phyloP scores from a whole-genome alignment of 2,113 vertebrate species.

The Mohoua ochrocephala region DNA sequence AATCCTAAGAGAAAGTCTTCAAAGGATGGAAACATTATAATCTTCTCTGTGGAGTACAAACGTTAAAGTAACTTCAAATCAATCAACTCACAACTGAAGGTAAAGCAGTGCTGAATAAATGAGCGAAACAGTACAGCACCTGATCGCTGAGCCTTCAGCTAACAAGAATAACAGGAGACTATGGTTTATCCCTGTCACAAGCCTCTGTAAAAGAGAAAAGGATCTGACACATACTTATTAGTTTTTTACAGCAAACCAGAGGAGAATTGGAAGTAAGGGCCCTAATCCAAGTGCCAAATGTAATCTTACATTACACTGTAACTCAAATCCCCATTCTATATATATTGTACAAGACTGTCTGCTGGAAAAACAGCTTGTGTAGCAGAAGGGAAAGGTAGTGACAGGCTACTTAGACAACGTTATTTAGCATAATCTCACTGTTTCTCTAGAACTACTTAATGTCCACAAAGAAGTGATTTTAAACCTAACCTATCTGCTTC shows the following conservation, averaged over 20 bases:
- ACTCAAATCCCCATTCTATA: slow-evolving; percentile 27
- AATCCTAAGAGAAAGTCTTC: slow-evolving; percentile 17
- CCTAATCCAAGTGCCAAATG: slow-evolving; percentile 52
- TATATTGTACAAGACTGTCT: neutral
- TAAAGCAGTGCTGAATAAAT: slow-evolving; percentile 32
- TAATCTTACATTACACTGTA: slow-evolving; percentile 47
- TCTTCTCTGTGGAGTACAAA: slow-evolving; percentile 53
- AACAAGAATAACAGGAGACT: slow-evolving; percentile 13
- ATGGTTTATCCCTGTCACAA: slow-evolving; percentile 35
- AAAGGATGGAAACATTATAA: slow-evolving; percentile 42
- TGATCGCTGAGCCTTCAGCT: neutral
- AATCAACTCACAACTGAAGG: neutral
- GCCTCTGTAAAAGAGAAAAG: slow-evolving; percentile 28
- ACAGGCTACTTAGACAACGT: neutral
- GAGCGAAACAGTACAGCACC: neutral
- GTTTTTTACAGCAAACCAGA: slow-evolving; percentile 33
- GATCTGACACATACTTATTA: slow-evolving; percentile 42
- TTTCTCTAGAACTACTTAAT: neutral
- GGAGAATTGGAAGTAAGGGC: slow-evolving; percentile 35
- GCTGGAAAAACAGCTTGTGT: neutral
- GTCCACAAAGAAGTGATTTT: slow-evolving; percentile 16
- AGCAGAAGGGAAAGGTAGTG: neutral
- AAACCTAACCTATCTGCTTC: neutral
- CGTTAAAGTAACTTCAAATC: slow-evolving; percentile 41
- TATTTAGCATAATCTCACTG: slow-evolving; percentile 23